Percentiles rank a stretch among this genome's conserved stretches.
phyloP scores from a whole-genome alignment of 2,797 vertebrate species.

The Phataginus tetradactyla region DNA sequence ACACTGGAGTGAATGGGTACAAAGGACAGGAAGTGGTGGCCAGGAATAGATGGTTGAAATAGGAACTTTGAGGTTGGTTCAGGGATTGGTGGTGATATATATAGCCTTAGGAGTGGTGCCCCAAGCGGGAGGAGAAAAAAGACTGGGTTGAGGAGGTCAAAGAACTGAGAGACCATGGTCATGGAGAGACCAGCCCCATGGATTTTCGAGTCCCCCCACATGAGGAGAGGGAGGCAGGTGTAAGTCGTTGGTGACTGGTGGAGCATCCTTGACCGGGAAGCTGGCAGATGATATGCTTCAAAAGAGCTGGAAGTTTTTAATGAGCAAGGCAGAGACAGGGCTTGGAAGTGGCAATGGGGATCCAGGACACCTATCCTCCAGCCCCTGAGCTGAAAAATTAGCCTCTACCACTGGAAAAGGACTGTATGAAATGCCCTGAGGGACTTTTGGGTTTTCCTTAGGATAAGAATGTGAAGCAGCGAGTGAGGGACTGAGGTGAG shows the following conservation, averaged over 20 bases:
- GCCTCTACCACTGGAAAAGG: background rate
- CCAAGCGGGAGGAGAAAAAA: background rate
- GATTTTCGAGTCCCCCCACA: background rate
- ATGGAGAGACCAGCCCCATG: background rate
- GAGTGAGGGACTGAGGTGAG: background rate
- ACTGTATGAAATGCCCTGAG: background rate
- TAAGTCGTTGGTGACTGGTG: background rate
- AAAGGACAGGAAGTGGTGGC: background rate
- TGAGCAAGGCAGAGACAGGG: background rate
- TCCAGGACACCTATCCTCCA: background rate
- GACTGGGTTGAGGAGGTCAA: background rate
- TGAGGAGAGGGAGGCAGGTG: background rate
- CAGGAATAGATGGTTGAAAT: background rate
- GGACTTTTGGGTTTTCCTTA: background rate
- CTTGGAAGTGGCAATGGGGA: background rate
- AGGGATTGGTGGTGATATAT: background rate
- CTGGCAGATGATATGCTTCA: background rate
- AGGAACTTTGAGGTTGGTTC: background rate
- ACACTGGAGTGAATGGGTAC: background rate
- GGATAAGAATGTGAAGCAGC: background rate
- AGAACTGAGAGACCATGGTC: background rate
- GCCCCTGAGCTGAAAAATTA: background rate
- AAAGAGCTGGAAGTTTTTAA: background rate
- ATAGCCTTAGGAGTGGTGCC: background rate
- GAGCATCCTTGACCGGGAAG: fast-evolving